phyloP scores from a whole-genome alignment of 2,113 vertebrate species.

The Meles meles region DNA sequence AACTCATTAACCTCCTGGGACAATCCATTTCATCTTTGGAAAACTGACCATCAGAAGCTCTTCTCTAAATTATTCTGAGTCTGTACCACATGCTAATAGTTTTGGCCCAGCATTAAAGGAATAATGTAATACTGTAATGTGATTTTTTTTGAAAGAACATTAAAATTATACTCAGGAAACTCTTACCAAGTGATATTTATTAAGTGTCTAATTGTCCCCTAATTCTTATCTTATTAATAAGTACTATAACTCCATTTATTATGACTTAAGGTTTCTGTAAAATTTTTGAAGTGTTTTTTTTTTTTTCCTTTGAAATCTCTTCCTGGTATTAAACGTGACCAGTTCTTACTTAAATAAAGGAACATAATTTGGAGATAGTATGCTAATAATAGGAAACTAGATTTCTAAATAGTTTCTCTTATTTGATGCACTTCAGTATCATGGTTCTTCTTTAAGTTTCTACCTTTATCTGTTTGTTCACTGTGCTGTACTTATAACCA shows the following conservation, averaged over 20 bases:
- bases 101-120: conserved; percentile 2
- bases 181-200: conserved; percentile 19
- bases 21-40: neutral
- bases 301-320: neutral
- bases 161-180: conserved; percentile 16
- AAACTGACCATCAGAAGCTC: neutral
- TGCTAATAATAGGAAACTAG: neutral
- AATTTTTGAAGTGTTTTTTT: neutral
- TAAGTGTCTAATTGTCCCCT: neutral
- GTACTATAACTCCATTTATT: conserved; percentile 44
- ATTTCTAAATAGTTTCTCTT: neutral
- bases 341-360: neutral
- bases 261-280: conserved; percentile 29
- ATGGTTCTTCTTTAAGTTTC: neutral
- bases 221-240: conserved; percentile 24
- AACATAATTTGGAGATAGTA: neutral
- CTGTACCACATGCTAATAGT: neutral
- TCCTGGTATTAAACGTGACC: conserved; percentile 29
- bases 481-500: neutral
- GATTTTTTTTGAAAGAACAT: neutral
- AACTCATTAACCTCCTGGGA: neutral
- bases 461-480: neutral
- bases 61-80: conserved; percentile 18
- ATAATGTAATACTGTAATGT: conserved; percentile 21
- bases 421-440: neutral